phyloP scores from a whole-genome alignment of 2,888 invertebrate species.

The Drosophila neoperkinsi region DNA sequence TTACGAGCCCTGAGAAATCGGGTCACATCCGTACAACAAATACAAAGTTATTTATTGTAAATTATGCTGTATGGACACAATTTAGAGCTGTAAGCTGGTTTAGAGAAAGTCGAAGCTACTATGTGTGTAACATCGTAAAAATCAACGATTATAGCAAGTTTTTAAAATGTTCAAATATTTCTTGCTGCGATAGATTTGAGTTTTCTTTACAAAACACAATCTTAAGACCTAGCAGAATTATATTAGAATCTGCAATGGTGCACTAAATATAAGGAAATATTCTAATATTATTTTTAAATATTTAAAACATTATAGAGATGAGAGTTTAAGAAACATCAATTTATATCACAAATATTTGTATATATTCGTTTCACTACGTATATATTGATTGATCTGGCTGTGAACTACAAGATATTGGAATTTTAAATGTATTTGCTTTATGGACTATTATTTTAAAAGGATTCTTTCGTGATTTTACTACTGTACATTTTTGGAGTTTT shows the following conservation, averaged over 20 bases:
- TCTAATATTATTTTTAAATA: background rate
- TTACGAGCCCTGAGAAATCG: constrained; percentile 33
- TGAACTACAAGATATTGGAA: background rate
- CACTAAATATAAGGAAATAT: background rate
- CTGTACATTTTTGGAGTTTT: background rate
- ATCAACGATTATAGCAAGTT: constrained; percentile 9
- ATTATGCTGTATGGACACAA: constrained; percentile 6
- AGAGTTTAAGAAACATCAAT: background rate
- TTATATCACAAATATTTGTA: background rate
- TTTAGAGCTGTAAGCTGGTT: constrained; percentile 10
- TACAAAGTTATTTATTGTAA: constrained; percentile 21
- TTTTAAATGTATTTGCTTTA: background rate
- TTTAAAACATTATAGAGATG: background rate
- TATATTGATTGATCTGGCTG: no score
- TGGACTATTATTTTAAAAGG: background rate
- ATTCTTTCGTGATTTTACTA: background rate
- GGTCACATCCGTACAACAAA: constrained; percentile 56
- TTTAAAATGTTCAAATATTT: background rate
- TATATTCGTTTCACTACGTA: background rate
- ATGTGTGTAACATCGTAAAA: constrained; percentile 17
- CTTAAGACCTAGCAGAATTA: background rate
- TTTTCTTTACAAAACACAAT: background rate
- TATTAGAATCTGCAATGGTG: background rate
- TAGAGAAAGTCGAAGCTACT: constrained; percentile 23
- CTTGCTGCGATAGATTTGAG: no score